Evolutionary conservation across 2,888 invertebrate species (phyloP), one percentile per base, ranked within the genome.

Genomic region (Cataglyphis rosenhaueri): DNA sequence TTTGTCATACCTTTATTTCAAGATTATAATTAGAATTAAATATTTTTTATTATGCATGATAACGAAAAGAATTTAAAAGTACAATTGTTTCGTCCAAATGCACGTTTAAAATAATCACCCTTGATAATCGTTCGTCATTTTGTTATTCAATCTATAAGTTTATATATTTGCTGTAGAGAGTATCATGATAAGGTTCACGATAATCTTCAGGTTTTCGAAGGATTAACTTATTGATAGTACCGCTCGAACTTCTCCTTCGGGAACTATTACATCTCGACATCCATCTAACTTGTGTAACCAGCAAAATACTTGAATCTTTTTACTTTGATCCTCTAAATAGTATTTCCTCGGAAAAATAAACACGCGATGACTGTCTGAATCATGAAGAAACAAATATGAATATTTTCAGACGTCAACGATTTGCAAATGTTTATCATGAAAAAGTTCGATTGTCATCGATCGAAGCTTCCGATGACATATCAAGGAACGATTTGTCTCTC

Each of bases 391-490:
- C 12, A 9, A 55, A 52, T 25, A 38, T 15, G 25, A 68, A 12
- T 66, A 41, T 68, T 76, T 68, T 68, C 15, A 32, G 48, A 68
- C 32, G 4, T 68, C 10, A 4, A 2, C 12, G 3, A 52, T 68
- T 41, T 68, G 6, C 57, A 21, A 57, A 29, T 57, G 6, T 55
- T 55, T 55, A 29, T n/a, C 38, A 29, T 1, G n/a, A 41, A 5
- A 57, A 52, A 57, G 25, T 52, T 75, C 12, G 10, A 75, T 3
- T 55, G 38, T 62, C 18, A 35, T 62, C 12, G 9, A 62, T 35
- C 18, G n/a, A 55, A 29, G 10, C 18, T 55, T 9, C n/a, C n/a
- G 68, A 55, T 66, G 35, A 75, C 75, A 68, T 15, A 64, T 75
- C 18, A 55, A 44, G 29, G 29, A 55, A 66, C 29, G 29, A 66